Evolutionary conservation across 2,888 invertebrate genomes (phyloP).

Genomic region (Iphiclides podalirius): DNA sequence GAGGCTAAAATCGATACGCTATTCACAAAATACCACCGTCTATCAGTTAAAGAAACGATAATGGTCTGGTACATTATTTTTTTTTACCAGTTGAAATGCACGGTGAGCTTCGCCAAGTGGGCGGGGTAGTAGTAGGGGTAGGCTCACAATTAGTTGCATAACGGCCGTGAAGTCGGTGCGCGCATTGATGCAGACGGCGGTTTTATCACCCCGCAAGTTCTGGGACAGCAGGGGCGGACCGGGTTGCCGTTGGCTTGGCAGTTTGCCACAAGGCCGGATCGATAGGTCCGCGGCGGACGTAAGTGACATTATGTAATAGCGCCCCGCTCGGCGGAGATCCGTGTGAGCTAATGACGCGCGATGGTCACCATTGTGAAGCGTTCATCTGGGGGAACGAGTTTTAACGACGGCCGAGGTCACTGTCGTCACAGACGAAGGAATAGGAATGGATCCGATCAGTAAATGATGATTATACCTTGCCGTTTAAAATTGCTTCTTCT

Average conservation of each 20-base stretch:
- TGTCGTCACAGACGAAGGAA: no score
- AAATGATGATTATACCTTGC: no score
- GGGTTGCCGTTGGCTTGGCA: constrained; percentile 74
- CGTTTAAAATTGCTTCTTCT: no score
- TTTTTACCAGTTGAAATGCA: no score
- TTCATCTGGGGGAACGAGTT: no score
- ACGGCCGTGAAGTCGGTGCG: constrained; percentile 2
- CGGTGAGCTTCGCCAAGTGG: neutral
- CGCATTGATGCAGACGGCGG: constrained; percentile 1
- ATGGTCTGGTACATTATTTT: no score
- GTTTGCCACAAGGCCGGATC: constrained; percentile 66
- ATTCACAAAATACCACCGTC: no score
- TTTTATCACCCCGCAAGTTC: constrained; percentile 43
- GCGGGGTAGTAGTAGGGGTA: no score
- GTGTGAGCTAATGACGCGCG: constrained; percentile 5
- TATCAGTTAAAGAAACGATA: no score
- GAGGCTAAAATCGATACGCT: neutral
- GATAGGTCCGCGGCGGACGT: constrained; percentile 52
- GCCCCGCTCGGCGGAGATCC: constrained; percentile 44
- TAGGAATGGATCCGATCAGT: no score
- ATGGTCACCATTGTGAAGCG: neutral
- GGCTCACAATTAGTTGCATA: constrained; percentile 2
- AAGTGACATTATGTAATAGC: constrained; percentile 63
- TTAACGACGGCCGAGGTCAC: no score
- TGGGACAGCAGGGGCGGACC: constrained; percentile 46